phyloP scores from a whole-genome alignment of 2,797 vertebrate species.

The Synaphobranchus kaupii region DNA sequence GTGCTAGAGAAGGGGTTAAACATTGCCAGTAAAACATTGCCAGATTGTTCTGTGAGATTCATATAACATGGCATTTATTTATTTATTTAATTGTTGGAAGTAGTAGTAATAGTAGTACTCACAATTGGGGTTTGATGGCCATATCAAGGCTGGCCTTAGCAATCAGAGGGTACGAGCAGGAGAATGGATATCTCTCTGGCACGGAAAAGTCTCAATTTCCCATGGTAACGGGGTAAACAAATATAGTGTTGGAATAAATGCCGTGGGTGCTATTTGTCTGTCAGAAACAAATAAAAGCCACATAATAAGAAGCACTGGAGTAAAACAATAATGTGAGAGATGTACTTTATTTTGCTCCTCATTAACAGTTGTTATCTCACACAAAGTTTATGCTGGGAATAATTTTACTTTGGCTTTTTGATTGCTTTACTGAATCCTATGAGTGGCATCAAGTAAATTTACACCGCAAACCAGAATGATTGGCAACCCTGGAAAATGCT shows the following conservation, averaged over 20 bases:
- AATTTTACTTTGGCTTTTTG: too few relatives aligned
- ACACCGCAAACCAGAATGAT: too few relatives aligned
- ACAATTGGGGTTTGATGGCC: constrained; percentile 66
- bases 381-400: too few relatives aligned
- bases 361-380: too few relatives aligned
- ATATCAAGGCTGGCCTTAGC: constrained; percentile 63
- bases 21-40: too few relatives aligned
- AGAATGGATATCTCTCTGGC: constrained; percentile 70
- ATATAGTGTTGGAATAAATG: constrained; percentile 64
- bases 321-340: not conserved
- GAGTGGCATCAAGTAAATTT: too few relatives aligned
- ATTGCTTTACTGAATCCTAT: too few relatives aligned
- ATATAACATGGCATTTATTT: not conserved
- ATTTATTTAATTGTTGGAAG: not conserved
- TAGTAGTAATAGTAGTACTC: constrained; percentile 23
- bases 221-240: constrained; percentile 51
- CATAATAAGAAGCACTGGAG: not conserved
- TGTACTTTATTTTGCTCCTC: too few relatives aligned
- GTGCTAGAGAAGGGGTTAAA: too few relatives aligned
- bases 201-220: constrained; percentile 49
- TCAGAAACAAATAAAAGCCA: constrained; percentile 35
- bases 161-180: constrained; percentile 68
- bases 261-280: constrained; percentile 64
- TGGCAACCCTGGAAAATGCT: too few relatives aligned
- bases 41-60: not conserved